phyloP scores from a whole-genome alignment of 92 coral and sea anemone species.

The Porites cylindrica region DNA sequence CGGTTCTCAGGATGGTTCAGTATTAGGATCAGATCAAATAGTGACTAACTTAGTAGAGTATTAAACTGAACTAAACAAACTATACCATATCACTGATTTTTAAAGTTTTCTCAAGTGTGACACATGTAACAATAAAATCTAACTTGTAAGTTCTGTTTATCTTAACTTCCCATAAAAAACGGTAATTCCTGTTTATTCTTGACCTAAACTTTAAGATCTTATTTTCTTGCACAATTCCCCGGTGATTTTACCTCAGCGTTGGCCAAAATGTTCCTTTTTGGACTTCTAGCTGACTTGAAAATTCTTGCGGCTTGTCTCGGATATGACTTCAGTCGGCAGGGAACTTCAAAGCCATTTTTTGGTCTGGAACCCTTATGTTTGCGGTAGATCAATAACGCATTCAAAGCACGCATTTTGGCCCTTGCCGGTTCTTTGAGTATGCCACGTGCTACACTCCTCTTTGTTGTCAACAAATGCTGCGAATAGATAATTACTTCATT shows the following conservation, averaged over 20 bases:
- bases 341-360: not conserved
- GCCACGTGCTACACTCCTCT: not conserved
- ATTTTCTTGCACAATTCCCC: not conserved
- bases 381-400: not conserved
- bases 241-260: conserved; percentile 15
- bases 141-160: conserved; percentile 2
- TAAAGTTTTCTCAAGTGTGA: not conserved
- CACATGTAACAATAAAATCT: not conserved
- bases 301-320: too few species aligned
- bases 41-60: not conserved
- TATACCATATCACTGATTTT: not conserved
- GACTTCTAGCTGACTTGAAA: not conserved
- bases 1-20: not conserved
- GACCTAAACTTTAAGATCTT: conserved; percentile 3
- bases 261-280: conserved; percentile 27
- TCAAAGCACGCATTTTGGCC: conserved; percentile 1
- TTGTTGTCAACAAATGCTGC: conserved; percentile 2
- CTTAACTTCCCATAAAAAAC: not conserved
- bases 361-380: not conserved
- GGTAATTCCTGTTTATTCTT: not conserved
- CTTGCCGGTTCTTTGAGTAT: not conserved
- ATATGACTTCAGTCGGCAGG: not conserved
- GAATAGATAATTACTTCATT: too few species aligned
- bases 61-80: conserved; percentile 4
- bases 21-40: not conserved